These are phyloP conservation scores for Linnaemya tessellans DNA, from an alignment of 2,888 invertebrate genomes.

Conservation along the genomic window DNA sequence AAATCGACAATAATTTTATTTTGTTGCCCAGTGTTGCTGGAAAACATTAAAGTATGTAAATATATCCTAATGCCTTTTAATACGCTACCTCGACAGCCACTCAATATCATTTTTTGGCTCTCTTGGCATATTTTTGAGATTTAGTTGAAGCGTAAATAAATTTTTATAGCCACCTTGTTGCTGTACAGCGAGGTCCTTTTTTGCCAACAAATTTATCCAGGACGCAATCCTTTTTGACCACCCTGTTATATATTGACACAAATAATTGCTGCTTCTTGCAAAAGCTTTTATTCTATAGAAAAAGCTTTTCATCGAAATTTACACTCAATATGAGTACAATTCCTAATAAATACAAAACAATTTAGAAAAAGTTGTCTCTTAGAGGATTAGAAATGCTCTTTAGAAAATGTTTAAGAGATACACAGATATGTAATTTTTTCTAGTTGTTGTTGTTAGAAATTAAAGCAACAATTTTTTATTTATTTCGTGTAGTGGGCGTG, in stretches of 20 bases:
- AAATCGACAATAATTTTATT: too few relatives aligned
- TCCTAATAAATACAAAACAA: slow-evolving; percentile 28
- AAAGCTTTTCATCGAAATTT: slow-evolving; percentile 62
- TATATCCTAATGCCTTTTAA: too few relatives aligned
- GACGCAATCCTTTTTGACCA: slow-evolving; percentile 73
- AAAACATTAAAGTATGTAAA: too few relatives aligned
- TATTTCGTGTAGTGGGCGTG: slow-evolving; percentile 72
- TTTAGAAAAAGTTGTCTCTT: slow-evolving; percentile 67
- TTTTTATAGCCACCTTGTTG: slow-evolving; percentile 52
- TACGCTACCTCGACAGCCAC: too few relatives aligned
- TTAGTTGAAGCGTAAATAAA: not conserved
- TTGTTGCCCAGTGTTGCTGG: too few relatives aligned
- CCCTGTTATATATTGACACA: slow-evolving; percentile 25
- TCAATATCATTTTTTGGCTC: too few relatives aligned
- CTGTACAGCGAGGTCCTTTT: not conserved
- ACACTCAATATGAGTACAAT: slow-evolving; percentile 44
- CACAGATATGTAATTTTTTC: not conserved
- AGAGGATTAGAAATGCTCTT: not conserved
- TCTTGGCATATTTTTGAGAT: too few relatives aligned
- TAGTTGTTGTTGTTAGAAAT: slow-evolving; percentile 36
- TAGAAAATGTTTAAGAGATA: slow-evolving; percentile 26
- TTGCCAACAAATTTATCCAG: slow-evolving; percentile 47
- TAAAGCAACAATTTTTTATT: slow-evolving; percentile 15
- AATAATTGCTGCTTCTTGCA: not conserved
- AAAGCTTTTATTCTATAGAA: slow-evolving; percentile 46